Evolutionary conservation across 1,140 invertebrate genomes (phyloP), one percentile per base, ranked within the genome.

Genomic region (Drosophila nannoptera): DNA sequence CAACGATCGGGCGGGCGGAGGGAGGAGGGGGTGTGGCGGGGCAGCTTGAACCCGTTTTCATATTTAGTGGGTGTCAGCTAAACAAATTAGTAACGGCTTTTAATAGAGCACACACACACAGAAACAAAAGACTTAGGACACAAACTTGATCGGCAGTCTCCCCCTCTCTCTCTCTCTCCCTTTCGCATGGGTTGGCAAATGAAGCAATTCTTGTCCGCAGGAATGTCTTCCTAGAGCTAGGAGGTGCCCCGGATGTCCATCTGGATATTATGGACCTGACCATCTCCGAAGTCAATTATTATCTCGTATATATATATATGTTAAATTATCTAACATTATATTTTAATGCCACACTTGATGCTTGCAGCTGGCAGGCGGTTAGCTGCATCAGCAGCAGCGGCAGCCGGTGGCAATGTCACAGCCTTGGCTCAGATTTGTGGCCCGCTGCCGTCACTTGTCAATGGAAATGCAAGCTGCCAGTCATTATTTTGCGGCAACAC

Each of bases 51-150:
- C 66, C 63, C 45, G 66, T 69, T 69, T 38, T 40, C 52, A 40
- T 40, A 64, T 69, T 69, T 64, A 82, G 78, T 82, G 78, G 78
- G 78, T 82, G 78, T 82, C 78, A 78, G 67, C 75, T 63, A 40
- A 68, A 62, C 52, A 62, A 74, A 78, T 83, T 82, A 65, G 61
- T 82, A 83, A 82, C 78, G 78, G 78, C 73, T 78, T 62, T 73
- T 78, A 83, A 78, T 72, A 52, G 64, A 32, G 56, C 67, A 52
- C 32, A 43, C 32, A 33, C 35, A 14, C n/a, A 48, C 35, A 32
- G 22, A 16, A 22, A 22, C 22, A 22, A 22, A 22, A 2, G 22
- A 22, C 22, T 22, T 22, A 22, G 22, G 22, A 22, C 22, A 22
- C 22, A 22, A 22, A 22, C 22, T 22, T 22, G 22, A 2, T 22